Evolutionary conservation across 2,113 vertebrate genomes (phyloP).

Genomic region (Prolemur simus): DNA sequence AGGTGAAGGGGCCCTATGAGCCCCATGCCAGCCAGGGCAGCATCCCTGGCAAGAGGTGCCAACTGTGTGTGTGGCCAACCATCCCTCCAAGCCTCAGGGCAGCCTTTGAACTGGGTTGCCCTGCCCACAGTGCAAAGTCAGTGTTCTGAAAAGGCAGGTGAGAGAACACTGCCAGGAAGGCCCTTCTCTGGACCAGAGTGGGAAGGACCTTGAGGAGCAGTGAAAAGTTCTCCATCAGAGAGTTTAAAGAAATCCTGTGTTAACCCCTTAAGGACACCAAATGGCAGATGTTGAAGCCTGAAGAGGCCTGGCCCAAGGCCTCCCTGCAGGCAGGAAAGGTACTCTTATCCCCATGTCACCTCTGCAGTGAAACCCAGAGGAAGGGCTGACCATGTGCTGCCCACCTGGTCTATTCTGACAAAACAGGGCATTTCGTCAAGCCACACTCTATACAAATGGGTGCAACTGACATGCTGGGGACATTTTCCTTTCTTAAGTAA

Average conservation of each 20-base stretch:
- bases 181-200: not conserved
- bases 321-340: not conserved
- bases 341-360: not conserved
- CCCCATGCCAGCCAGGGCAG: not conserved
- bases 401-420: not conserved
- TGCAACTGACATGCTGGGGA: not conserved
- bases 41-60: not conserved
- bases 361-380: not conserved
- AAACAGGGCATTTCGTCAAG: not conserved
- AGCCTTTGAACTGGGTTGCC: not conserved
- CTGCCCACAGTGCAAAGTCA: not conserved
- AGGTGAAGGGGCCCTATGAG: not conserved
- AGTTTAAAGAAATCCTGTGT: not conserved
- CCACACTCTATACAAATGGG: not conserved
- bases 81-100: not conserved
- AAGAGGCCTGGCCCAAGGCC: not conserved
- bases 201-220: not conserved
- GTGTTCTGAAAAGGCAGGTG: not conserved
- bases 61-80: not conserved
- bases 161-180: not conserved
- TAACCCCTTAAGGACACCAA: not conserved
- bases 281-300: no score
- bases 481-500: not conserved
- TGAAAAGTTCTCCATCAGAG: not conserved
- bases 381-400: not conserved